A percentile compares a stretch with the other conserved stretches of the same genome.
Conservation (phyloP, 1,140 invertebrate genomes). For the Acromyrmex heyeri region DNA sequence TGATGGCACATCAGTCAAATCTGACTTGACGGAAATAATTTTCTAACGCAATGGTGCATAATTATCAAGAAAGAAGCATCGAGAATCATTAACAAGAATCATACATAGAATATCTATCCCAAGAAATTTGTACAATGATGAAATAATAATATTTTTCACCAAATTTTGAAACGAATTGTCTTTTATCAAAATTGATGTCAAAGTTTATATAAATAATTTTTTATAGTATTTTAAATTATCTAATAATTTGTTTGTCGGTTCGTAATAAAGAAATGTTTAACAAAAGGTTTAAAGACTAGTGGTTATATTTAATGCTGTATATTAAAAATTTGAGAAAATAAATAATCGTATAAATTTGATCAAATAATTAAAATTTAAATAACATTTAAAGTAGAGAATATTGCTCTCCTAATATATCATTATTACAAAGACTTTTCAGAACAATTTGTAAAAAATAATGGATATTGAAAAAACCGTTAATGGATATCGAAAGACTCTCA, state of each 20-base stretch:
- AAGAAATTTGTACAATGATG: not conserved
- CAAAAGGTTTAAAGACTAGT: not conserved
- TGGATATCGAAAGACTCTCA: conserved; percentile 45
- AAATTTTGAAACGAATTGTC: not conserved
- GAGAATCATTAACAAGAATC: not conserved
- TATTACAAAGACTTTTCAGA: not conserved
- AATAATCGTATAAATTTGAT: not conserved
- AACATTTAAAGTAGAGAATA: not conserved
- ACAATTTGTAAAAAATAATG: not conserved
- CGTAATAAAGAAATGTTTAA: not conserved
- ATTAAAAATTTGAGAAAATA: conserved; percentile 21
- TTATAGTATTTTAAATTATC: not conserved
- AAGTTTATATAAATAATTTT: not conserved
- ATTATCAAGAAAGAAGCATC: conserved; percentile 52
- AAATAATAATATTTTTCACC: not conserved
- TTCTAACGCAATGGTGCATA: conserved; percentile 32
- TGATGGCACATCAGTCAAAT: conserved; percentile 33
- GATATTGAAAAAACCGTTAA: conserved; percentile 58
- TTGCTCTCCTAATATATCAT: not conserved
- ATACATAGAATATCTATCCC: not conserved
- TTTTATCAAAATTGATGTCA: not conserved
- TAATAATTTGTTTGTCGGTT: not conserved
- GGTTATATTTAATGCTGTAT: not conserved
- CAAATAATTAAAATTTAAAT: not conserved
- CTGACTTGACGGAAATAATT: conserved; percentile 61